Evolutionary conservation across 2,888 invertebrate genomes (phyloP).

Genomic region (Clitarchus hookeri): DNA sequence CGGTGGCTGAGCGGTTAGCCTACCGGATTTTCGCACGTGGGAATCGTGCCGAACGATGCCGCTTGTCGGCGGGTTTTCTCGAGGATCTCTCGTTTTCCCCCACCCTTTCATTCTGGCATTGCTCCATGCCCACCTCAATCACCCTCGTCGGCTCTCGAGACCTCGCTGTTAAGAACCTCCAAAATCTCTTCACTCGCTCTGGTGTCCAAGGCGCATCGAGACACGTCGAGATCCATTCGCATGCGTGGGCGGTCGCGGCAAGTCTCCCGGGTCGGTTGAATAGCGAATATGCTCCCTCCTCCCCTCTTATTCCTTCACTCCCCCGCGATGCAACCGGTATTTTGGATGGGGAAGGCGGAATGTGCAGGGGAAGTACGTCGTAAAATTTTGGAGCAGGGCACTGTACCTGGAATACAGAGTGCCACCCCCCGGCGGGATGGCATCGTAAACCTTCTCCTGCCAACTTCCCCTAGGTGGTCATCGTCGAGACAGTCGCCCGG

Average conservation of each 20-base stretch:
- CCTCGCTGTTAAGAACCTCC: no score
- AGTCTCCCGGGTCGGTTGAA: background rate
- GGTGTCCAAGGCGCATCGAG: no score
- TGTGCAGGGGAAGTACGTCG: background rate
- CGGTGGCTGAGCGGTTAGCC: no score
- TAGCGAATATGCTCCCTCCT: background rate
- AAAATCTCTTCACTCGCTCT: no score
- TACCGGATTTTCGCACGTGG: no score
- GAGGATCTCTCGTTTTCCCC: no score
- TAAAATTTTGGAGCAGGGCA: background rate
- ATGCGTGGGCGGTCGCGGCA: background rate
- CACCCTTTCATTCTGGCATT: no score
- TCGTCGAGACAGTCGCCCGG: no score
- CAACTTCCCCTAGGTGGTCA: background rate
- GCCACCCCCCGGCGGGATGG: background rate
- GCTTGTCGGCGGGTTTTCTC: no score
- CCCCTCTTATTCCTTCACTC: background rate
- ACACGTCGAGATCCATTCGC: background rate
- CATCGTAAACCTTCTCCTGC: background rate
- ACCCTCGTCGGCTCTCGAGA: no score
- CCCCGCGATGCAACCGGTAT: background rate
- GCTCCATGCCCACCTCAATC: no score
- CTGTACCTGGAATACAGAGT: background rate
- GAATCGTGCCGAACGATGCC: no score
- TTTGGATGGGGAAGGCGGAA: background rate